Evolutionary conservation across 2,888 invertebrate genomes (phyloP), one percentile per base, ranked within the genome.

Genomic region (Tiphia femorata): DNA sequence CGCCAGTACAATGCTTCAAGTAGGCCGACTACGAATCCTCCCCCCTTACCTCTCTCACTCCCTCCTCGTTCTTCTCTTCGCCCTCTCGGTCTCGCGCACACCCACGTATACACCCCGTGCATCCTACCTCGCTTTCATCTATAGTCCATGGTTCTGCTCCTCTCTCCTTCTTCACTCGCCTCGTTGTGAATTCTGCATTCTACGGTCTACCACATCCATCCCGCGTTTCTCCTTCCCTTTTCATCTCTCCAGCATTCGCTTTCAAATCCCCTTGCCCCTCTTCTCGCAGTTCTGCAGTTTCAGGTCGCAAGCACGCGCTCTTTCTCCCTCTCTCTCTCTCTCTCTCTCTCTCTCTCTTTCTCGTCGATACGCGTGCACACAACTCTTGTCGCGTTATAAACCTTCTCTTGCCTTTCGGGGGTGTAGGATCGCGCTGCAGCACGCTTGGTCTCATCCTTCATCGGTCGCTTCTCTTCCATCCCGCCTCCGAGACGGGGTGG

Each of bases 1-100:
- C 67, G 59, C 64, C n/a, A 62, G 62, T 67, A 73, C 70, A 72
- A 73, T 70, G 71, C 71, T 56, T 62, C 70, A 77, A 77, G 73
- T 75, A 58, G 69, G 71, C 64, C 72, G 69, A 65, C 67, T 67
- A 68, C 67, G 67, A 72, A 76, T 74, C 72, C 64, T 52, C 40
- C 20, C 12, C 33, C 43, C 16, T 49, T 50, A 40, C 16, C 14
- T 38, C 38, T 19, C 38, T 27, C 17, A 38, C 41, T 41, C 41
- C 21, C 20, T 41, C 21, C 41, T 21, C 41, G 2, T 41, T 19
- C 10, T 17, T 14, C 1, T 19, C n/a, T n/a, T 19, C n/a, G 2
- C 25, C 17, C 23, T n/a, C 40, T 1, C 14, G 3, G 2, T 46
- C 10, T 6, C 33, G 20, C 29, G 14, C 49, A n/a, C n/a, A n/a